Conservation (phyloP, 2,797 vertebrate species). For the Artibeus jamaicensis region DNA sequence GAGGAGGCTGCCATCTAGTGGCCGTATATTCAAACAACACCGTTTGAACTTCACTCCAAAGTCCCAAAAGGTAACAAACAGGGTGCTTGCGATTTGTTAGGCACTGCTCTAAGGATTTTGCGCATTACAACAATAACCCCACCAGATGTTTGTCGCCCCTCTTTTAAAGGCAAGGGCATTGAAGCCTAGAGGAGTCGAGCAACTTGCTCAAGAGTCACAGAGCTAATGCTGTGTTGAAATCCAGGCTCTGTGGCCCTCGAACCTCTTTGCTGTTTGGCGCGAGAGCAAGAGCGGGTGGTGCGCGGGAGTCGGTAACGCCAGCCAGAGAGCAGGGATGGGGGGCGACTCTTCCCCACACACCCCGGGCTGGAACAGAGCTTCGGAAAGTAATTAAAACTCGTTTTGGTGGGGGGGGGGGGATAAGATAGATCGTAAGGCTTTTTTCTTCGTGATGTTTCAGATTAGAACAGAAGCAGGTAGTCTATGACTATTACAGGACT, state of each 20-base stretch:
- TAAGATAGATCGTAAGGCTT: not conserved
- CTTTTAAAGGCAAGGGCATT: not conserved
- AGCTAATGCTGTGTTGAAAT: not conserved
- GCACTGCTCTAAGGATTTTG: not conserved
- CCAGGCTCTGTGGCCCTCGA: not conserved
- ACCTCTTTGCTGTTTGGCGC: not conserved
- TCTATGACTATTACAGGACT: not conserved
- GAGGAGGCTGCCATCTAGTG: constrained; percentile 55
- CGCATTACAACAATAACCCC: not conserved
- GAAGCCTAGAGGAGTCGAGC: not conserved
- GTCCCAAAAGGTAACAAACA: not conserved
- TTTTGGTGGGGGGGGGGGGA: not conserved
- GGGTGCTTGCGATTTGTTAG: not conserved
- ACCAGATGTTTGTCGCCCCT: not conserved
- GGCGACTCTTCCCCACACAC: not conserved
- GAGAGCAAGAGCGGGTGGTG: not conserved
- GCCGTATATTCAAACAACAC: rapidly evolving
- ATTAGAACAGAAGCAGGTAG: not conserved
- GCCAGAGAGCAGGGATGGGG: not conserved
- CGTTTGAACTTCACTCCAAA: not conserved
- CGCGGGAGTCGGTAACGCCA: not conserved
- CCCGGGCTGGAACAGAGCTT: not conserved
- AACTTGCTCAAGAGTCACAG: not conserved
- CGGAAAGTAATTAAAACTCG: not conserved
- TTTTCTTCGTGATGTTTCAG: not conserved